phyloP scores from a whole-genome alignment of 1,140 invertebrate species.

The Portunus trituberculatus region DNA sequence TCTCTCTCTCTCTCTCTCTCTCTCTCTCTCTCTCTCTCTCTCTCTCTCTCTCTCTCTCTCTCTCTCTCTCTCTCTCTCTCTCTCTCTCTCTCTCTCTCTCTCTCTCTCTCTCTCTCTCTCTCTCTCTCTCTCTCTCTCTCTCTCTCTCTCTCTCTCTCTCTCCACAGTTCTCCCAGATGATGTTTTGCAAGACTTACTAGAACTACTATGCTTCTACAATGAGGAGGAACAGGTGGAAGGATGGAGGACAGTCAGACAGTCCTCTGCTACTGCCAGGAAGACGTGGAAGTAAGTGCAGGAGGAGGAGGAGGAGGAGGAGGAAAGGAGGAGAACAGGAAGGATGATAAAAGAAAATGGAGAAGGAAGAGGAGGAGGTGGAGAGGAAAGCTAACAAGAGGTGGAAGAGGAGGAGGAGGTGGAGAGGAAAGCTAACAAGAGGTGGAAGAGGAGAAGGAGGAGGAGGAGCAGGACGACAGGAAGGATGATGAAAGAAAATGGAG shows the following conservation, averaged over 20 bases:
- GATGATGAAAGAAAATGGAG: background rate
- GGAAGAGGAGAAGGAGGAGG: background rate
- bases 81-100: too few relatives aligned
- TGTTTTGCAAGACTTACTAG: slow-evolving; percentile 87
- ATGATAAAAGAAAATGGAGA: background rate
- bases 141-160: slow-evolving; percentile 31
- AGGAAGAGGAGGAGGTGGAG: background rate
- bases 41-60: too few relatives aligned
- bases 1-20: too few relatives aligned
- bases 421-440: background rate
- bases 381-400: too few relatives aligned
- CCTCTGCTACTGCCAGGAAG: slow-evolving; percentile 82
- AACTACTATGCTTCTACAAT: slow-evolving; percentile 92
- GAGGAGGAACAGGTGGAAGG: slow-evolving; percentile 85
- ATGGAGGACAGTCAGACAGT: slow-evolving; percentile 86
- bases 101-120: too few relatives aligned
- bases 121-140: too few relatives aligned
- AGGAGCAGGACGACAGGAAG: background rate
- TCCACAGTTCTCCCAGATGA: slow-evolving; percentile 82
- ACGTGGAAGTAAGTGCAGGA: slow-evolving; percentile 86
- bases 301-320: background rate
- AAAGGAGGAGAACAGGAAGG: background rate
- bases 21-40: too few relatives aligned
- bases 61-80: too few relatives aligned
- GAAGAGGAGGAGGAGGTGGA: too few relatives aligned